These are phyloP conservation scores for Pristionchus fissidentatus DNA, from an alignment of 2,888 invertebrate species.

Conservation along the genomic window DNA sequence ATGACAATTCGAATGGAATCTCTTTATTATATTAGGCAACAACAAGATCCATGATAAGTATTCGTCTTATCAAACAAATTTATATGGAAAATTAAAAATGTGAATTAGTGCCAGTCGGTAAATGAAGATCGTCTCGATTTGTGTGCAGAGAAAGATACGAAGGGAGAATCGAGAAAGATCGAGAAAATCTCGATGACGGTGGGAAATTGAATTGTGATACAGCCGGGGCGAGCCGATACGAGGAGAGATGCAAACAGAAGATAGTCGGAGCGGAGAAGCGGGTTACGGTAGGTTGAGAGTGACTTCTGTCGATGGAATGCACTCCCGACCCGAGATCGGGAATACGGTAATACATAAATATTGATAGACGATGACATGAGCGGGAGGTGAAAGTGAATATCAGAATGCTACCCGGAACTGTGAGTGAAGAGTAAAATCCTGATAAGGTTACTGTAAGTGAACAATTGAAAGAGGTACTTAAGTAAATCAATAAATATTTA, in stretches of 20 bases:
- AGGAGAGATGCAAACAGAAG: constrained; percentile 30
- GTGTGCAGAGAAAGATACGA: not conserved
- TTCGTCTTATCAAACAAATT: no score
- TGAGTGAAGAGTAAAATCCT: not conserved
- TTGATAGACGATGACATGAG: constrained; percentile 24
- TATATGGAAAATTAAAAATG: no score
- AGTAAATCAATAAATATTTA: not conserved
- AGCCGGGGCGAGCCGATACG: constrained; percentile 39
- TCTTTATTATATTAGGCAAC: constrained; percentile 17
- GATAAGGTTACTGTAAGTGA: constrained; percentile 19
- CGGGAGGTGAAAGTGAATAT: constrained; percentile 21
- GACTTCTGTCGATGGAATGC: not conserved
- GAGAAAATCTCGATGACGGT: constrained; percentile 30
- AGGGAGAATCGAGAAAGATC: constrained; percentile 32
- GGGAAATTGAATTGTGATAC: constrained; percentile 36
- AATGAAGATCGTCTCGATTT: not conserved
- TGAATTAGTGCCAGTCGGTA: not conserved
- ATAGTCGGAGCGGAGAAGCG: not conserved
- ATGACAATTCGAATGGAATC: not conserved
- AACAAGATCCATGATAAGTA: no score
- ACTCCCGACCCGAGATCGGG: not conserved
- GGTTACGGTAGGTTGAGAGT: not conserved
- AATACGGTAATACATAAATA: not conserved
- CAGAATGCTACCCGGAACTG: not conserved
- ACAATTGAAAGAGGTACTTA: constrained; percentile 11